phyloP scores from a whole-genome alignment of 2,797 vertebrate species.

The Acestrorhynchus altus region DNA sequence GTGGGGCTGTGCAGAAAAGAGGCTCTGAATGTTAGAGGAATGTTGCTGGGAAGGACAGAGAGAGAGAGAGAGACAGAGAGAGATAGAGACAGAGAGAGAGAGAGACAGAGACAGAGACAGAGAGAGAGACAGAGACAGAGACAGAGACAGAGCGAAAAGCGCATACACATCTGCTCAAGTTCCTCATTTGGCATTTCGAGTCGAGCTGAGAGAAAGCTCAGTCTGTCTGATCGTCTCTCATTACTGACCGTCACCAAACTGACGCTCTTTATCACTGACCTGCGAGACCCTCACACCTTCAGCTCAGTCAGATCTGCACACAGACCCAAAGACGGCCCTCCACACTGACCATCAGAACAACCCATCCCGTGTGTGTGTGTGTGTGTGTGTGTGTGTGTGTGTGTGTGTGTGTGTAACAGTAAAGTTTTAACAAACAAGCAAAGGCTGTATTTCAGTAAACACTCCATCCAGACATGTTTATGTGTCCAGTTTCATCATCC shows the following conservation, averaged over 20 bases:
- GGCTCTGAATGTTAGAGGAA: neutral
- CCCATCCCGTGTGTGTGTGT: no score
- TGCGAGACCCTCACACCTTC: slow-evolving; percentile 16
- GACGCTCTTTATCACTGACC: slow-evolving; percentile 32
- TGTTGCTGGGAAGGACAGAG: no score
- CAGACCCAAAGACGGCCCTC: neutral
- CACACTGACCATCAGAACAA: no score
- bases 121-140: neutral
- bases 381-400: no score
- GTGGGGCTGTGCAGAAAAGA: neutral
- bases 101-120: neutral
- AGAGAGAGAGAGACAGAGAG: neutral
- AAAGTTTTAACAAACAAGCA: no score
- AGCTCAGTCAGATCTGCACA: neutral
- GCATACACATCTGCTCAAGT: neutral
- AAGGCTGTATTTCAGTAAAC: no score
- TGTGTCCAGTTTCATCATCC: neutral
- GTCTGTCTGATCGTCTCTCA: slow-evolving; percentile 24
- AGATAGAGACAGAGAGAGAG: no score
- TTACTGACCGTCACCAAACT: slow-evolving; percentile 27
- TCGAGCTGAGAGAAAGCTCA: slow-evolving; percentile 13
- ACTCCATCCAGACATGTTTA: no score
- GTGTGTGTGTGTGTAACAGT: no score
- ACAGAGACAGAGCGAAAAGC: neutral
- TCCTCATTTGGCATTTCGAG: neutral